Evolutionary conservation across 2,797 vertebrate genomes (phyloP).

Genomic region (Sarcophilus harrisii): DNA sequence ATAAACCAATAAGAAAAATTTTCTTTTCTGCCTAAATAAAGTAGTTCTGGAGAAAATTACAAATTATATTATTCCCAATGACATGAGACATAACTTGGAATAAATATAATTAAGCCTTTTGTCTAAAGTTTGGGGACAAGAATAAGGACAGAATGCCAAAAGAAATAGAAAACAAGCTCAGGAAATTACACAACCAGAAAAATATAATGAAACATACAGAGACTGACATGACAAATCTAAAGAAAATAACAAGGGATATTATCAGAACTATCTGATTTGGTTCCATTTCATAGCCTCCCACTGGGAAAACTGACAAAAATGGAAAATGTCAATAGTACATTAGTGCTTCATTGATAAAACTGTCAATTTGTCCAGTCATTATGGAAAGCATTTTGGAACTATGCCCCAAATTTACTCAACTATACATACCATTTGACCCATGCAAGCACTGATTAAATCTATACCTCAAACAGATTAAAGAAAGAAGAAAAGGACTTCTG

Average conservation of each 20-base stretch:
- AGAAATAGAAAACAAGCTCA: not conserved
- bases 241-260: not conserved
- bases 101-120: not conserved
- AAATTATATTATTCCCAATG: not conserved
- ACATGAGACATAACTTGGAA: not conserved
- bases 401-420: not conserved
- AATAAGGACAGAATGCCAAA: not conserved
- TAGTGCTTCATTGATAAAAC: not conserved
- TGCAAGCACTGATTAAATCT: not conserved
- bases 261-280: not conserved
- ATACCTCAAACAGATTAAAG: not conserved
- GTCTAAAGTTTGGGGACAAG: not conserved
- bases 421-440: not conserved
- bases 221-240: not conserved
- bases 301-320: not conserved
- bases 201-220: not conserved
- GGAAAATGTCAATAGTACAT: not conserved
- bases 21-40: not conserved
- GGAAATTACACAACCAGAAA: not conserved
- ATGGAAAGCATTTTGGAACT: not conserved
- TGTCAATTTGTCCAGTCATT: not conserved
- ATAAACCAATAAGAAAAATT: not conserved
- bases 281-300: not conserved
- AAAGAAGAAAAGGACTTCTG: not conserved
- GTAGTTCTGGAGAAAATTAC: not conserved